A percentile compares a stretch with the other conserved stretches of the same genome.
These are phyloP conservation scores for Melanostoma mellinum DNA, from an alignment of 2,888 invertebrate species.

Conservation along the genomic window DNA sequence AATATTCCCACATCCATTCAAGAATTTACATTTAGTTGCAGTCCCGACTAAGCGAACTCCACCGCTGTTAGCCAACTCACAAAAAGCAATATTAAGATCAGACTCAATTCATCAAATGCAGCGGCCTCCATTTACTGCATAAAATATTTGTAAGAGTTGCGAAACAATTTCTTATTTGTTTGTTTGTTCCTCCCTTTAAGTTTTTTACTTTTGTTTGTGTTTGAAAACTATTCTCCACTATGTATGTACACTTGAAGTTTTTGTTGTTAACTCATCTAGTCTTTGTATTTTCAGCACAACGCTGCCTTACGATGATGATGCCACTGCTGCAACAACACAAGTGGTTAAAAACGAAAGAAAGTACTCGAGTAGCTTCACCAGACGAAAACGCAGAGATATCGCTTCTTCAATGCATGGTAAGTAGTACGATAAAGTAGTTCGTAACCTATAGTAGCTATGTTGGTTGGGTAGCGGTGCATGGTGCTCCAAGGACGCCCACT, in stretches of 20 bases:
- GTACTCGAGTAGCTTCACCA: constrained; percentile 69
- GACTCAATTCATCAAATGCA: too few species aligned
- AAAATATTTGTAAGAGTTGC: background rate
- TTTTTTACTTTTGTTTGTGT: constrained; percentile 57
- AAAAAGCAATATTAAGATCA: too few species aligned
- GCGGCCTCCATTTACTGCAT: too few species aligned
- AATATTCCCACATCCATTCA: too few species aligned
- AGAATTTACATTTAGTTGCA: too few species aligned
- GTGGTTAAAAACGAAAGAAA: constrained; percentile 67
- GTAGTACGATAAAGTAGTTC: constrained; percentile 54
- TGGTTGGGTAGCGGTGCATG: constrained; percentile 25
- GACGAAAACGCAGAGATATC: constrained; percentile 78
- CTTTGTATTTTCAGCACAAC: constrained; percentile 56
- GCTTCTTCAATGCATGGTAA: constrained; percentile 80
- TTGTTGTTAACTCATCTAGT: constrained; percentile 42
- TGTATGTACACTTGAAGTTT: background rate
- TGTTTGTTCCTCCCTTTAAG: background rate
- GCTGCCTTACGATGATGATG: constrained; percentile 53
- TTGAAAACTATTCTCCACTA: constrained; percentile 13
- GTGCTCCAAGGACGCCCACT: constrained; percentile 4
- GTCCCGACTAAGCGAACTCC: too few species aligned
- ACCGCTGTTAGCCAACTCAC: too few species aligned
- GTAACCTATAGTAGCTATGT: background rate
- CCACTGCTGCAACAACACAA: constrained; percentile 37
- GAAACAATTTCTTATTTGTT: constrained; percentile 31